Evolutionary conservation across 2,888 invertebrate genomes (phyloP).

Genomic region (Cephus spinipes): DNA sequence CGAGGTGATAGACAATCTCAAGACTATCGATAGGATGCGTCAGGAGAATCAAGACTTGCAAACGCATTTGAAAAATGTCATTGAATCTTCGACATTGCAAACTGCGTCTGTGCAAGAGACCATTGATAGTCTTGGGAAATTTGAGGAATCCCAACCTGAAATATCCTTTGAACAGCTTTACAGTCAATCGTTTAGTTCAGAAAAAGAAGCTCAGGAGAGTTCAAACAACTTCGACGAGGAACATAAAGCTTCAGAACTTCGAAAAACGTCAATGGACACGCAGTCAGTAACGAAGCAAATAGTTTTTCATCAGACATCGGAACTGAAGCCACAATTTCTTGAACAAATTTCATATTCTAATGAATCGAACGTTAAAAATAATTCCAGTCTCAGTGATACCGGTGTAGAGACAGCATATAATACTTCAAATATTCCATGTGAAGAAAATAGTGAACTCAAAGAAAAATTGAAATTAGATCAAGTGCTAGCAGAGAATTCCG

Average conservation of each 20-base stretch:
- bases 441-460: not conserved
- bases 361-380: not conserved
- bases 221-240: conserved; percentile 17
- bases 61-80: not conserved
- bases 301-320: not conserved
- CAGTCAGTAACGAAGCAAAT: not conserved
- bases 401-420: not conserved
- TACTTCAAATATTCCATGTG: not conserved
- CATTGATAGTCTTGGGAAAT: not conserved
- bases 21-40: not conserved
- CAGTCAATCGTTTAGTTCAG: conserved; percentile 2
- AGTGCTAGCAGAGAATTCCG: conserved; percentile 25
- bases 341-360: not conserved
- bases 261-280: not conserved
- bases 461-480: conserved; percentile 17
- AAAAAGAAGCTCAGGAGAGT: conserved; percentile 23
- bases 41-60: not conserved
- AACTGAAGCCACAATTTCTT: not conserved
- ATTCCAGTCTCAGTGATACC: not conserved
- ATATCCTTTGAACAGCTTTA: conserved; percentile 8
- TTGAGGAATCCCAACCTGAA: not conserved
- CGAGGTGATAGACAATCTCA: not conserved
- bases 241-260: conserved; percentile 24
- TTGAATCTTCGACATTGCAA: not conserved
- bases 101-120: not conserved